Base-by-base conservation (phyloP, 2,797 vertebrate species). In the Nyctibius grandis region DNA sequence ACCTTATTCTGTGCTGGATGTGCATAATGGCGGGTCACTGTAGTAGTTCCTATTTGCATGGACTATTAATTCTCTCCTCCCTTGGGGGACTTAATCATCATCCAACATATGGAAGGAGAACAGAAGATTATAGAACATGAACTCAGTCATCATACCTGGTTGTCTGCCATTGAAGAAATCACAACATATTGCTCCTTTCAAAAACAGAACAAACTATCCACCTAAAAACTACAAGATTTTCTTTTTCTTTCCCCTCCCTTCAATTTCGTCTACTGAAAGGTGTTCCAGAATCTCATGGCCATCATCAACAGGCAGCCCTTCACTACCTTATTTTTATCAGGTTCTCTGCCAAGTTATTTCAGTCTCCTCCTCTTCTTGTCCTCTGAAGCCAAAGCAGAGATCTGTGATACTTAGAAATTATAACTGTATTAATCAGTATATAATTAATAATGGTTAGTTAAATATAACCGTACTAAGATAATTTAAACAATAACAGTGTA, bases 231-330 rank as follows among this genome's bases (percentile, higher is more conserved):
- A 6, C 6, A 13, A 64, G 10, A 0, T 6, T 36, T 26, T n/a
- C 2, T 12, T 5, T 7, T 1, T 5, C 3, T 9, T 4, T 19
- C 0, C 1, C 1, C 1, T 29, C 9, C 7, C 1, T 5, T 2
- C 16, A 47, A 10, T 85, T 87, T 94, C 23, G 21, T 70, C 28
- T 68, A 29, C 17, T 2, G 4, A 83, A 88, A 88, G 5, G 7
- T 20, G 6, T 29, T 92, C 17, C 63, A 86, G 34, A 91, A 67
- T 67, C 45, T 88, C 23, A 50, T n/a, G 22, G 25, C 7, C 29
- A 28, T 34, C 65, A 54, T 26, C 33, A 64, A 48, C 6, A 89
- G 22, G n/a, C 15, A 53, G 15, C 6, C 9, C 19, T 74, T 53
- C 12, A 20, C 19, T 17, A 33, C 7, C 9, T 82, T 76, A 31